Base-by-base conservation (phyloP, 2,888 invertebrate genomes). In the Nomada fabriciana region DNA sequence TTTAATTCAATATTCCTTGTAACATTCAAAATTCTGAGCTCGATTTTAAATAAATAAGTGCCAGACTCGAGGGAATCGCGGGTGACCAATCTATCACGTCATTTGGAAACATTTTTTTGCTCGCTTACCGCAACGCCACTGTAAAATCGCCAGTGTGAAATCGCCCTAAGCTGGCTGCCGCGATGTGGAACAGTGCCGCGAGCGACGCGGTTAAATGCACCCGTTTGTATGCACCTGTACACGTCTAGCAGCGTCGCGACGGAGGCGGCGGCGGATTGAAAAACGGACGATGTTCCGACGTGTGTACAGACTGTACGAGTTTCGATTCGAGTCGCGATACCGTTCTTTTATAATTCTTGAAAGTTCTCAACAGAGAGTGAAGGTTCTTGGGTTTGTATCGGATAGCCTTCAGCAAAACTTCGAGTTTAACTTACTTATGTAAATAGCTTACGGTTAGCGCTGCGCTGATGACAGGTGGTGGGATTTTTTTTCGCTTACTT, bases 161-260 rank as follows among this genome's bases (percentile, higher is more conserved):
- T 36, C 55, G 18, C 42, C 53, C 53, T 76, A 59, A 77, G 77
- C 57, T 74, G 52, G 65, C 78, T 63, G 69, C 63, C 57, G 42
- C 77, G 20, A 42, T 65, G 61, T 29, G 52, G 65, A 72, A 60
- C 68, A 63, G 18, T 42, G 76, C 79, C 64, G 72, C 60, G 25
- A 71, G 80, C 64, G 36, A 80, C 74, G 59, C 60, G 65, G 74
- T 79, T 72, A 74, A 81, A 78, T 79, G 68, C 57, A 57, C 57
- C 47, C 53, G 80, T 80, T 79, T 72, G 55, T 69, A 81, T 81
- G 80, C 73, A 79, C 73, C 43, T 43, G 68, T 23, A 68, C 18
- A 42, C 73, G 79, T 74, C 81, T 36, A 7, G 36, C 36, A 7
- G 36, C 36, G 36, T 36, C 36, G 36, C 36, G 36, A 36, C 36